phyloP scores from a whole-genome alignment of 2,113 vertebrate genomes.

The Eudyptes chrysolophus region DNA sequence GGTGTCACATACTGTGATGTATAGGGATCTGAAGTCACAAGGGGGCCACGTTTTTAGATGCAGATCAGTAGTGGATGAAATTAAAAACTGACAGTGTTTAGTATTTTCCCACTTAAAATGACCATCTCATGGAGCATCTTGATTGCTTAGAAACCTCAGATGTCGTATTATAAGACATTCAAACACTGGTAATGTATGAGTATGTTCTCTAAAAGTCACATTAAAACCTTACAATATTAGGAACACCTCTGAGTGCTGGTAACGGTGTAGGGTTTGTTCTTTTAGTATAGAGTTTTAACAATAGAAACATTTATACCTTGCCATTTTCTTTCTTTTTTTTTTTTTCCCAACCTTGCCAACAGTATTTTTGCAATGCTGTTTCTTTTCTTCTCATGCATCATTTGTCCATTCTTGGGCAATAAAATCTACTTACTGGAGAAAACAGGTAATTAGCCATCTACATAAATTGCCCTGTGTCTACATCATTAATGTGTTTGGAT shows the following conservation, averaged over 20 bases:
- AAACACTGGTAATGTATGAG: background rate
- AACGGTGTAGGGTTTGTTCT: background rate
- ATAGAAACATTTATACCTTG: background rate
- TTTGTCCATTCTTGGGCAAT: background rate
- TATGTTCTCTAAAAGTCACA: background rate
- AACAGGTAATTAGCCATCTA: constrained; percentile 40
- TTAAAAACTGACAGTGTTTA: background rate
- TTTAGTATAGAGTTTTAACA: background rate
- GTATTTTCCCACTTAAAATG: background rate
- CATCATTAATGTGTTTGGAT: constrained; percentile 43
- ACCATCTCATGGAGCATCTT: background rate
- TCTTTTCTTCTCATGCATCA: background rate
- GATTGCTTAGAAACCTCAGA: constrained; percentile 23
- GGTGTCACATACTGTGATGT: background rate
- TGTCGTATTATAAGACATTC: background rate
- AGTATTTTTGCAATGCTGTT: background rate
- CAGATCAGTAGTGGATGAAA: constrained; percentile 36
- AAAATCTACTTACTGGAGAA: background rate
- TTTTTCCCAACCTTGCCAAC: background rate
- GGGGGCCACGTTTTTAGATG: background rate
- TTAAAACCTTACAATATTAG: background rate
- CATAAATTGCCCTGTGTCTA: background rate
- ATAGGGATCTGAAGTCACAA: background rate
- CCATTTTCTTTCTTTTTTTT: background rate
- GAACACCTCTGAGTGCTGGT: background rate